Evolutionary conservation across 2,797 vertebrate genomes (phyloP), one percentile per base, ranked within the genome.

Genomic region (Danio jaintianensis): DNA sequence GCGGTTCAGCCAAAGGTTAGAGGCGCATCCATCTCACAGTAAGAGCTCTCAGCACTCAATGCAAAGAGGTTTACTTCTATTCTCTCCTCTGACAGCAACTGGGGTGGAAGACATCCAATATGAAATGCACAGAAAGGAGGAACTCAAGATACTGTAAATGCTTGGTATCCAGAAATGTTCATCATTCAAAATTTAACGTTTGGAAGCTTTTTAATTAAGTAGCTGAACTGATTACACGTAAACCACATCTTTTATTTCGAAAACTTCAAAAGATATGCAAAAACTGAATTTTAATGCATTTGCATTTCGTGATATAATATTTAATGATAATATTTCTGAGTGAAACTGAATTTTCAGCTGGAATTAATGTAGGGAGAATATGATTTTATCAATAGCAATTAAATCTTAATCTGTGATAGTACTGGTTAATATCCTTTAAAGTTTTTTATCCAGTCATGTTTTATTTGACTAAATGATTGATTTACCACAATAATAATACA

Each of bases 1-100:
- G 47, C 53, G 71, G 91, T 91, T 93, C 90, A 92, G 68, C 84
- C 84, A 88, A 83, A 85, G 83, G 84, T 90, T 87, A 85, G 20
- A 50, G 86, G 59, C 66, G 86, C 81, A 87, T 53, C 29, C 29
- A 43, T 58, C 52, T 53, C 76, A 75, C 84, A 84, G 84, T 80
- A 84, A 42, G 59, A 58, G 68, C 47, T 36, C 20, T 63, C 22
- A 16, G 15, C 12, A 38, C 36, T 29, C 42, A 22, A 10, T 20
- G 52, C 22, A 36, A 38, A 16, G 50, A 64, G 62, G 15, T 10
- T 9, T 5, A 11, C 9, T 67, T 38, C 5, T 20, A 20, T 67
- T 42, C 29, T 29, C 29, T 29, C 29, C 29, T 3, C 15, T 5
- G 36, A 67, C 64, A 67, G 64, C 43, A 47, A 20, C 63, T 10